A percentile compares a stretch with the other conserved stretches of the same genome.
These are phyloP conservation scores for Zaprionus ghesquierei DNA, from an alignment of 1,140 invertebrate species.

Conservation along the genomic window DNA sequence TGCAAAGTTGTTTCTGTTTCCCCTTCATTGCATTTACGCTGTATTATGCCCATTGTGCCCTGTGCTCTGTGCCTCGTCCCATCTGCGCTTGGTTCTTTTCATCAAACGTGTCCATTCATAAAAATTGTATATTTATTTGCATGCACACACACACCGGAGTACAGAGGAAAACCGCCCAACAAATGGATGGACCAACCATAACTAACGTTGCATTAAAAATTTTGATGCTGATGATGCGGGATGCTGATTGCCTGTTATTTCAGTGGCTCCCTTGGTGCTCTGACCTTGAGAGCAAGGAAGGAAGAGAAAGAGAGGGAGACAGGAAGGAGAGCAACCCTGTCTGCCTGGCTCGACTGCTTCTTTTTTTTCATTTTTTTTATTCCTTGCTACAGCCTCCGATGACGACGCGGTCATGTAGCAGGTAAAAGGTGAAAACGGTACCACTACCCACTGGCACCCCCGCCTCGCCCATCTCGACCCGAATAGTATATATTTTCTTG, in stretches of 20 bases:
- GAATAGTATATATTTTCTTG: constrained; percentile 16
- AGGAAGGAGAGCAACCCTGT: neutral
- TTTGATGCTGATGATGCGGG: constrained; percentile 4
- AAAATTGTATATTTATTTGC: constrained; percentile 81
- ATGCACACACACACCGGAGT: constrained; percentile 52
- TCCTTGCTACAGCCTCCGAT: constrained; percentile 38
- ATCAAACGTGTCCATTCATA: constrained; percentile 80
- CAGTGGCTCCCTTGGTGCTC: constrained; percentile 23
- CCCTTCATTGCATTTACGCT: constrained; percentile 13
- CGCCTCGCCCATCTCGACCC: neutral
- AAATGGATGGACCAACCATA: constrained; percentile 11
- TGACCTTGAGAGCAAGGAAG: constrained; percentile 56
- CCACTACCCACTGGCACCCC: neutral
- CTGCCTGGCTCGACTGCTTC: constrained; percentile 38
- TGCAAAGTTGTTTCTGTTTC: neutral
- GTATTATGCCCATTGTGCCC: constrained; percentile 48
- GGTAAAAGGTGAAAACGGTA: neutral
- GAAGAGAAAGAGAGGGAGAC: neutral
- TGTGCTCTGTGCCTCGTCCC: no score
- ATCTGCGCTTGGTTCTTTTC: constrained; percentile 61
- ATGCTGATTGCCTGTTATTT: constrained; percentile 15
- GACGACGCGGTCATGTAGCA: neutral
- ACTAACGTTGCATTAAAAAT: neutral
- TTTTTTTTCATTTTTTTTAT: no score
- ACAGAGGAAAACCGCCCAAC: constrained; percentile 11